Conservation (phyloP, 2,113 vertebrate species). For the Xerus inauris region DNA sequence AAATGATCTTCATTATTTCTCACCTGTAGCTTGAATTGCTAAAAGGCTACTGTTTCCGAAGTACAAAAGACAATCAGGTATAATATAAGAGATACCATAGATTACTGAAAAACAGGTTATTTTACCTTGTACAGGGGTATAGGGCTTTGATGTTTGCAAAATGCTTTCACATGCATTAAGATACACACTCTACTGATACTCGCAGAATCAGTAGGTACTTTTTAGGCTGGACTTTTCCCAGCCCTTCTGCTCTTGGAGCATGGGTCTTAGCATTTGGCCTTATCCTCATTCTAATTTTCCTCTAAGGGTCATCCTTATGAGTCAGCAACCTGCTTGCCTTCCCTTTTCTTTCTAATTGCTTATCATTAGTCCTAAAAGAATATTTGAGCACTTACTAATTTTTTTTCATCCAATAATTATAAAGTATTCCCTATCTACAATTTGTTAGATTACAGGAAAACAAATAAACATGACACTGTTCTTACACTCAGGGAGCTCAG, state of each 20-base stretch:
- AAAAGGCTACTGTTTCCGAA: slow-evolving; percentile 5
- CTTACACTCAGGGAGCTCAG: neutral
- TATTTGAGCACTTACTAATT: neutral
- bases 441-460: neutral
- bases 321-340: neutral
- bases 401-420: neutral
- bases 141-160: neutral
- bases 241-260: neutral
- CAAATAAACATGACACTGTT: neutral
- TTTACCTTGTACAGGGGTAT: neutral
- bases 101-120: neutral
- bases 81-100: neutral
- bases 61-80: neutral
- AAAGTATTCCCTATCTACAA: neutral
- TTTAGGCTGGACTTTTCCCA: neutral
- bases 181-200: neutral
- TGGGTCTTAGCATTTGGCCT: neutral
- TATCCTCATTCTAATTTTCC: neutral
- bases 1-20: slow-evolving; percentile 58
- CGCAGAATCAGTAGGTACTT: neutral
- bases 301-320: neutral
- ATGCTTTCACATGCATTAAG: neutral
- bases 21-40: neutral
- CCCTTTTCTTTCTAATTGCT: slow-evolving; percentile 6
- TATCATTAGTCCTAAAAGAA: neutral